Evolutionary conservation across 2,113 vertebrate genomes (phyloP), one percentile per base, ranked within the genome.

Genomic region (Paracanthobrama guichenoti): DNA sequence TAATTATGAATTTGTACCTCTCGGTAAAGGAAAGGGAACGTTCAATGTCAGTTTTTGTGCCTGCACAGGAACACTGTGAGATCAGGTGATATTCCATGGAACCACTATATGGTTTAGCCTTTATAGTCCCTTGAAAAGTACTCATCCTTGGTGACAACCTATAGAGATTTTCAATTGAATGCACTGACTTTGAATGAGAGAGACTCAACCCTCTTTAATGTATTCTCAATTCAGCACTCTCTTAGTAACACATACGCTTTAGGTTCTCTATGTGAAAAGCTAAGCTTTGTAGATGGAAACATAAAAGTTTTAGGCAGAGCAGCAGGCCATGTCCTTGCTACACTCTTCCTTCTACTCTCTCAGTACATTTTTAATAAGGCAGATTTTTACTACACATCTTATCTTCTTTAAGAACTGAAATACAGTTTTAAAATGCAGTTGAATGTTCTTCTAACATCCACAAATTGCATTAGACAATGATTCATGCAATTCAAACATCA

Each of bases 301-400:
- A 84, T 84, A 18, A 67, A 84, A 84, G 50, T 84, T 71, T 79
- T 53, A 84, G 75, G 53, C 31, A 16, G 83, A 79, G 66, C 24
- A 46, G 53, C 84, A 73, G 67, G 84, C 44, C 53, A 60, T 35
- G 75, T 79, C 53, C 64, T 72, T 28, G n/a, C 64, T 72, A 28
- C n/a, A 18, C 62, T 76, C 62, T 53, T 20, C 60, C 26, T n/a
- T 46, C 74, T 55, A 69, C 11, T 80, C 57, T 64, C 24, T 35
- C 72, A 2, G 26, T 85, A 28, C 48, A 80, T 80, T 16, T 80
- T 85, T 85, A 73, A 85, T 85, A 80, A 71, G 31, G 18, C 53
- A 55, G n/a, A 42, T 79, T 71, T 69, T 60, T 71, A 46, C 64
- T 72, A 79, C 28, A 62, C 55, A 20, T 55, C 62, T 28, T 42